phyloP scores from a whole-genome alignment of 2,888 invertebrate species.

The Meganola albula region DNA sequence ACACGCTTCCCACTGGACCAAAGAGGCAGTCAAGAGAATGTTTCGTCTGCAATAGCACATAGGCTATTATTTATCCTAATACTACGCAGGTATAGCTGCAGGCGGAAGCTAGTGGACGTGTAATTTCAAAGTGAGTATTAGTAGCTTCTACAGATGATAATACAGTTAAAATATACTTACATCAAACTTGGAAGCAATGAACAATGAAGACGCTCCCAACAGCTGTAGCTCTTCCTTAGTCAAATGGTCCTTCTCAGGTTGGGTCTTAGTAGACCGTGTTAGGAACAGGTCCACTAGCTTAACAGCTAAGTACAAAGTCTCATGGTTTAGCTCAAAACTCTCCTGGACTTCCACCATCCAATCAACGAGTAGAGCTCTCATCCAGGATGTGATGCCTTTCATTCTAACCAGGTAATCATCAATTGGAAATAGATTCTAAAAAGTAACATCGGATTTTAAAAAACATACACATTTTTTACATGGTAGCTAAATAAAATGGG shows the following conservation, averaged over 20 bases:
- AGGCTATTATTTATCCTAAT: too few relatives aligned
- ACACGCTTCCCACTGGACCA: too few relatives aligned
- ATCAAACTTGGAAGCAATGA: constrained; percentile 97
- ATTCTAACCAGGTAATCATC: constrained; percentile 90
- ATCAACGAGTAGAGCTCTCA: constrained; percentile 96
- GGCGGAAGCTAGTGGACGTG: too few relatives aligned
- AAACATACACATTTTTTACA: too few relatives aligned
- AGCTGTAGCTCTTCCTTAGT: constrained; percentile 93
- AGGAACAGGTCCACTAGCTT: constrained; percentile 96
- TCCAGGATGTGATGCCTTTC: constrained; percentile 87
- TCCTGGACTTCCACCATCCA: constrained; percentile 99
- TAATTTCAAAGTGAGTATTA: too few relatives aligned
- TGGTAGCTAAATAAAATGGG: too few relatives aligned
- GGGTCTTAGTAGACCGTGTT: constrained; percentile 46
- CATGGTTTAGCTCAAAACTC: constrained; percentile 98
- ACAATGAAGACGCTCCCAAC: constrained; percentile 93
- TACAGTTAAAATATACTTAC: constrained; percentile 80
- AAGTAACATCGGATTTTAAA: too few relatives aligned
- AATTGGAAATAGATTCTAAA: constrained; percentile 82
- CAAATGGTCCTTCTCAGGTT: constrained; percentile 71
- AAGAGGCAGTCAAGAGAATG: too few relatives aligned
- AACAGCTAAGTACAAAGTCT: constrained; percentile 97
- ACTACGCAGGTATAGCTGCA: too few relatives aligned
- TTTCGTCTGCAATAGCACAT: too few relatives aligned
- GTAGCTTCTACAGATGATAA: too few relatives aligned